phyloP scores from a whole-genome alignment of 2,888 invertebrate species.

The Timema cristinae region DNA sequence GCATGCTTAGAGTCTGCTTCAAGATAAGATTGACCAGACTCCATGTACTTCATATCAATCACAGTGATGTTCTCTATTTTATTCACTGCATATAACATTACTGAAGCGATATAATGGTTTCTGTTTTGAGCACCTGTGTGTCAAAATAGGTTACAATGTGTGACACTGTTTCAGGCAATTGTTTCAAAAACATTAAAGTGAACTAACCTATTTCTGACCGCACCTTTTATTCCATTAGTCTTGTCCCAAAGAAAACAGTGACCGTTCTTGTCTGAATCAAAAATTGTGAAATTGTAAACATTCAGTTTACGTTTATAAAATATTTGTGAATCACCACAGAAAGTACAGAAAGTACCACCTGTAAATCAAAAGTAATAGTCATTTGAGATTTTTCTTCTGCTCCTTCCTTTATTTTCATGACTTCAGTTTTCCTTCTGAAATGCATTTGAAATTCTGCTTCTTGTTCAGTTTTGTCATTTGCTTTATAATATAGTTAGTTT shows the following conservation, averaged over 20 bases:
- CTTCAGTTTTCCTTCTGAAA: constrained; percentile 12
- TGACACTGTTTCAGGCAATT: constrained; percentile 8
- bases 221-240: constrained; percentile 10
- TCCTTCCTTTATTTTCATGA: constrained; percentile 11
- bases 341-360: constrained; percentile 3
- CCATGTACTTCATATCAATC: background rate
- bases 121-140: constrained; percentile 10
- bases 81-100: constrained; percentile 4
- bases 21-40: constrained; percentile 9
- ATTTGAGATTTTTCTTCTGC: background rate
- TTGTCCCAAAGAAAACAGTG: constrained; percentile 5
- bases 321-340: constrained; percentile 7
- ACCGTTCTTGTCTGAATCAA: constrained; percentile 11
- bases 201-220: constrained; percentile 8
- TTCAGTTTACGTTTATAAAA: background rate
- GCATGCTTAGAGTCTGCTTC: constrained; percentile 5
- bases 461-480: background rate
- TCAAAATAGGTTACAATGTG: constrained; percentile 2
- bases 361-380: constrained; percentile 11
- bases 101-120: constrained; percentile 10
- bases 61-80: too few species aligned
- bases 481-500: constrained; percentile 9
- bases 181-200: background rate
- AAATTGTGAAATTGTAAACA: constrained; percentile 15
- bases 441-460: constrained; percentile 7